Evolutionary conservation across 2,797 vertebrate genomes (phyloP), one percentile per base, ranked within the genome.

Genomic region (Orestias chungarensis): DNA sequence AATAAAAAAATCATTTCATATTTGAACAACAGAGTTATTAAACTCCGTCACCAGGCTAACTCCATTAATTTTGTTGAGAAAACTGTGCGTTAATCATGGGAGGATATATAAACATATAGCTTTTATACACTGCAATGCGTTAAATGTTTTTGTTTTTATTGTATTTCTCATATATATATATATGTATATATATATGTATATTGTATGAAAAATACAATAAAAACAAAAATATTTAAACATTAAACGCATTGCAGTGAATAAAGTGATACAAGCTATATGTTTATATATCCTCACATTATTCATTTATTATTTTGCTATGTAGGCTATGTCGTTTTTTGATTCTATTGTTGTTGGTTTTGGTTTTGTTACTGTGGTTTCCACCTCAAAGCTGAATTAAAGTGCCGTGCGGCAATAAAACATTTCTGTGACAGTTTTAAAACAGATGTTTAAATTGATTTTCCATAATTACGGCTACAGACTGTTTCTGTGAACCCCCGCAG

Each of bases 161-260:
- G 15, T 46, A 10, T 65, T 12, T 29, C 6, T 29, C 18, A 31
- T n/a, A 46, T 66, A n/a, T n/a, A n/a, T n/a, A n/a, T n/a, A n/a
- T n/a, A n/a, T n/a, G n/a, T n/a, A n/a, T n/a, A n/a, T n/a, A n/a
- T n/a, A n/a, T n/a, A n/a, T n/a, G n/a, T n/a, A n/a, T n/a, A n/a
- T n/a, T n/a, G 49, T 46, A n/a, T 31, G 18, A 29, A 12, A 29
- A 12, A 65, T 10, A 46, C 15, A 29, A 15, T 17, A 23, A 3
- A 29, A 46, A 65, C 42, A 65, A 64, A 64, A 46, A 8, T 12
- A 52, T 66, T 47, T n/a, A n/a, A n/a, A n/a, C n/a, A n/a, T n/a
- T n/a, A 20, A 20, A 66, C 33, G 12, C 43, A 55, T 54, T 14
- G 52, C 14, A 55, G 14, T 31, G 6, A 29, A 55, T 17, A 55